Percentiles rank a stretch among this genome's conserved stretches.
These are phyloP conservation scores for Drymodes brunneopygia DNA, from an alignment of 2,113 vertebrate genomes.

Conservation along the genomic window DNA sequence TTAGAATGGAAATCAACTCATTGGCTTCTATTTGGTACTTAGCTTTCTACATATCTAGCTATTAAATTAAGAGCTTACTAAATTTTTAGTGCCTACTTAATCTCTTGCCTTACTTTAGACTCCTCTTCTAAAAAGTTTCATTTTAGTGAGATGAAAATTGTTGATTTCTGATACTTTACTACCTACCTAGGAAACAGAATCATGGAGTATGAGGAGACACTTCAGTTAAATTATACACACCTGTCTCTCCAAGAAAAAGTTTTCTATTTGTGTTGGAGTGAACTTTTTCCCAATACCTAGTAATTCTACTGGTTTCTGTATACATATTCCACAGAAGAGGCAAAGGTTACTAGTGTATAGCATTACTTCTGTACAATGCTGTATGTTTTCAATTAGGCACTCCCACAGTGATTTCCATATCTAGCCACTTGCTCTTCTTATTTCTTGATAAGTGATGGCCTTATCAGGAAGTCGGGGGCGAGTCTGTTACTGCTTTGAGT, in stretches of 20 bases:
- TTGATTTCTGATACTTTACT: not conserved
- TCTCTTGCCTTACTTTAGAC: not conserved
- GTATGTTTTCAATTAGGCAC: slow-evolving; percentile 37
- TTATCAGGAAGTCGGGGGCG: slow-evolving; percentile 64
- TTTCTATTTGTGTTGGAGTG: not conserved
- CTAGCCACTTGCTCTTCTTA: slow-evolving; percentile 57
- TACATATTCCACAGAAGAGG: slow-evolving; percentile 14
- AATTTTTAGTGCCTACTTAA: not conserved
- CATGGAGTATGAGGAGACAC: not conserved
- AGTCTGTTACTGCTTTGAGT: slow-evolving; percentile 57
- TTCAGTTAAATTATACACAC: not conserved
- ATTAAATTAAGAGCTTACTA: not conserved
- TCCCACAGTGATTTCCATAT: slow-evolving; percentile 65
- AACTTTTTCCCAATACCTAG: not conserved
- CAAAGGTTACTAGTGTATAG: not conserved
- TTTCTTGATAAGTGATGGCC: slow-evolving; percentile 54
- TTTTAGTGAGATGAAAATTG: not conserved
- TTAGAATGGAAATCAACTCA: not conserved
- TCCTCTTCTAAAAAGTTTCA: not conserved
- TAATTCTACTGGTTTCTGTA: not conserved
- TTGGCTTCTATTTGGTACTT: not conserved
- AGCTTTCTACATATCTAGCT: not conserved
- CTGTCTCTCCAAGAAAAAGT: not conserved
- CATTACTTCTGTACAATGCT: not conserved
- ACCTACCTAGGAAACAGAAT: not conserved